A percentile compares a stretch with the other conserved stretches of the same genome.
phyloP scores from a whole-genome alignment of 2,113 vertebrate genomes.

The Bolborhynchus lineola region DNA sequence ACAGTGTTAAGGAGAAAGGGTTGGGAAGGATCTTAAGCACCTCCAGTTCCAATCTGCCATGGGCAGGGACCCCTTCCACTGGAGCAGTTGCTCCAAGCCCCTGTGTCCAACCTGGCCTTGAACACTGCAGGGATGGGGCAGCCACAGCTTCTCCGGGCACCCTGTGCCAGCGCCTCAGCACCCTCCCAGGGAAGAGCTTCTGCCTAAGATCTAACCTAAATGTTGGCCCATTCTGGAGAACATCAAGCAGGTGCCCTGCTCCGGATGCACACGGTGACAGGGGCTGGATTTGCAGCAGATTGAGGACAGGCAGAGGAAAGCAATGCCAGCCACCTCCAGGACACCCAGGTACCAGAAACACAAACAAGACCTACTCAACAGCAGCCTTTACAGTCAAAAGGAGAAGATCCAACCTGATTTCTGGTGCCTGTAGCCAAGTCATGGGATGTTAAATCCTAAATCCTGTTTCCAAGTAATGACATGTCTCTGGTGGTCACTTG shows the following conservation, averaged over 20 bases:
- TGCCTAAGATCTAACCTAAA: neutral
- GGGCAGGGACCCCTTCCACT: neutral
- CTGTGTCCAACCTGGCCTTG: neutral
- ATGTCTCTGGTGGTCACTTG: too few relatives aligned
- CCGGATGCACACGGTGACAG: neutral
- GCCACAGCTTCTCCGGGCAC: neutral
- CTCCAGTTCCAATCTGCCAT: accelerated
- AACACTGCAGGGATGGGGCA: neutral
- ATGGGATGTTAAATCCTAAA: neutral
- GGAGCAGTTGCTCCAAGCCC: neutral
- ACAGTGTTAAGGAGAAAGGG: accelerated
- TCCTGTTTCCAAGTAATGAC: neutral
- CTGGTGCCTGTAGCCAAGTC: neutral
- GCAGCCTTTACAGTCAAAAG: neutral
- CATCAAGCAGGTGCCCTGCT: neutral
- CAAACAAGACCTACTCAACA: neutral
- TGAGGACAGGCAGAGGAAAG: neutral
- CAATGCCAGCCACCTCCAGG: neutral
- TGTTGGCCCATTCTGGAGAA: neutral
- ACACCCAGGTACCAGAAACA: neutral
- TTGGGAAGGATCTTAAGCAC: neutral
- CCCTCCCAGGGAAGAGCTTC: neutral
- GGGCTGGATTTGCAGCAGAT: neutral
- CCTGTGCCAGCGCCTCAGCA: neutral
- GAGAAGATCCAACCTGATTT: neutral